Base-by-base conservation (phyloP, 1,140 invertebrate species). In the Drosophila kepulauana region DNA sequence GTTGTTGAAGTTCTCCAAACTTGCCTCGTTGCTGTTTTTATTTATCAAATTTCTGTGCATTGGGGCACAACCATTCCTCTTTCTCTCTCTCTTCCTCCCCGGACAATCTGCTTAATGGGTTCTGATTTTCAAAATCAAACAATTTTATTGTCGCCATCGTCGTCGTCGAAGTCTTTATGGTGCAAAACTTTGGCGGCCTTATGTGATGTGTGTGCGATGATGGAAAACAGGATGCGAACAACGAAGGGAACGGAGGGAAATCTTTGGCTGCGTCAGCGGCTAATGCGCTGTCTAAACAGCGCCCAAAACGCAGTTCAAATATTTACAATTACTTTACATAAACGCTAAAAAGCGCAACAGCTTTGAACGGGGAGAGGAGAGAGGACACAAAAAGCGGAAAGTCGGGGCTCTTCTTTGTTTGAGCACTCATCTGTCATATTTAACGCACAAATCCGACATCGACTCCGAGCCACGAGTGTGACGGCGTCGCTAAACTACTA, bases 241-340 rank as follows among this genome's bases (percentile, higher is more conserved):
- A 25, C 20, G 10, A 4, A 1, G 38, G 35, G 57, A 28, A 3
- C 15, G 11, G 16, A 8, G 28, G 28, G 25, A 25, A 52, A 56
- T 56, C 58, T 62, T 56, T 5, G 28, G 28, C 59, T 56, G 51
- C 8, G 51, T 64, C 68, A 49, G 61, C 30, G 65, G 11, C 77
- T 84, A 78, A 84, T 80, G 49, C 69, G 54, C 61, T 68, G 58
- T 56, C 51, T 46, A 69, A 75, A 75, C 68, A 72, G 5, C 25
- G 30, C 54, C 52, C 38, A 64, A 70, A 70, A 72, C 41, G 68
- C 62, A 49, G 54, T 52, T 51, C 54, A 86, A 86, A 86, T 86
- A 76, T 86, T 86, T 79, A 86, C 82, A 81, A 86, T 81, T 86
- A 86, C 82, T 86, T 86, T 73, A 81, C 82, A 86, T 81, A 81